Conservation (phyloP, 2,797 vertebrate genomes). For the Salarias fasciatus region DNA sequence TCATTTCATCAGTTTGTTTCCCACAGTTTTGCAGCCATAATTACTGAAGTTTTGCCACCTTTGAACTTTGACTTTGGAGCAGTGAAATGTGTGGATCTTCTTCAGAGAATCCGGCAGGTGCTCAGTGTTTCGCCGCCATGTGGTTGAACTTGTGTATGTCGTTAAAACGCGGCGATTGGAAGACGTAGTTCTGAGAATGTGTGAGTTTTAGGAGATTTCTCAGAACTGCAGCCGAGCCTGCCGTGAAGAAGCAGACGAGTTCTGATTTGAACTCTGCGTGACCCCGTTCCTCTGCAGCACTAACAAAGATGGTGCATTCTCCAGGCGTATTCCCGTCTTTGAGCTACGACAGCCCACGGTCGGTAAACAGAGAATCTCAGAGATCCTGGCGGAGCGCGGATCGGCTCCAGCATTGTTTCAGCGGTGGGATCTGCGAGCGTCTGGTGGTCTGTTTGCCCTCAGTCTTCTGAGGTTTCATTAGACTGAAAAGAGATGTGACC, state of each 20-base stretch:
- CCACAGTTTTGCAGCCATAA: no score
- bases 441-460: constrained; percentile 77
- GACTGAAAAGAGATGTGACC: constrained; percentile 72
- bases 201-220: not conserved
- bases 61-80: no score
- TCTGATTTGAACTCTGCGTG: constrained; percentile 32
- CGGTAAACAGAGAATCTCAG: constrained; percentile 80
- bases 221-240: not conserved
- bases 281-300: constrained; percentile 20
- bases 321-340: constrained; percentile 9
- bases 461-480: constrained; percentile 76
- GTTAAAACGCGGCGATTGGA: no score
- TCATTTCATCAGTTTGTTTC: no score
- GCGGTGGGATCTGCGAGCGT: constrained; percentile 78
- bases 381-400: constrained; percentile 74
- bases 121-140: no score
- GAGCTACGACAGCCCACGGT: constrained; percentile 34
- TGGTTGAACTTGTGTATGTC: no score
- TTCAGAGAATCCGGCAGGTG: no score
- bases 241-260: not conserved
- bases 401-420: constrained; percentile 77
- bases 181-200: no score
- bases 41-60: no score
- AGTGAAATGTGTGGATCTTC: no score
- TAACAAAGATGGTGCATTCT: constrained; percentile 15